These are phyloP conservation scores for Dicentrarchus labrax DNA, from an alignment of 2,113 vertebrate genomes.

Conservation along the genomic window DNA sequence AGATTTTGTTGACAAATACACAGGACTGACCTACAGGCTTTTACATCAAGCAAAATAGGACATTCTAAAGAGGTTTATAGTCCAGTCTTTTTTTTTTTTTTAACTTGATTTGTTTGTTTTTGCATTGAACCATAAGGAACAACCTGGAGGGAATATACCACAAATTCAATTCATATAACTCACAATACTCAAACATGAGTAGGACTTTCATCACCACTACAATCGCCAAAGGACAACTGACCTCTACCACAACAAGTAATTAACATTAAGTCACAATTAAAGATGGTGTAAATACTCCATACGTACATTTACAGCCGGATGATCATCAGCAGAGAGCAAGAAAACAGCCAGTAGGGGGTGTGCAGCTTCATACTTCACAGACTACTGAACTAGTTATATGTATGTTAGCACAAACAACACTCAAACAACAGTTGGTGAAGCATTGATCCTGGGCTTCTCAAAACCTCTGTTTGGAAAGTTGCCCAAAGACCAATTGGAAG, in stretches of 20 bases:
- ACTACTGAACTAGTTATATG: not conserved
- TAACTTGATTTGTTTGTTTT: not conserved
- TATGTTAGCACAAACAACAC: not conserved
- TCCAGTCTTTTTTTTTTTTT: too few relatives aligned
- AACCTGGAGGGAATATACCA: too few relatives aligned
- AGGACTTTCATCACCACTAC: not conserved
- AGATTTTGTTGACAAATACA: slow-evolving; percentile 23
- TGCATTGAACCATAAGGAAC: not conserved
- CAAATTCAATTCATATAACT: too few relatives aligned
- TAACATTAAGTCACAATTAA: not conserved
- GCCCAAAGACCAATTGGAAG: not conserved
- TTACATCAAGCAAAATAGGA: not conserved
- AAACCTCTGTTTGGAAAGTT: not conserved
- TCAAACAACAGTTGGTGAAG: not conserved
- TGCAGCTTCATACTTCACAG: not conserved
- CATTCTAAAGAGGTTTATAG: not conserved
- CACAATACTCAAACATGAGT: too few relatives aligned
- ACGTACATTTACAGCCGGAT: too few relatives aligned
- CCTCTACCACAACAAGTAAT: not conserved
- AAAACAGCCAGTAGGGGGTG: not conserved
- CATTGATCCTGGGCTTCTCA: not conserved
- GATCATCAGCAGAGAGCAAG: not conserved
- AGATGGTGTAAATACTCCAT: not conserved
- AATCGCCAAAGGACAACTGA: not conserved
- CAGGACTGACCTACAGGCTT: not conserved